Conservation (phyloP, 2,888 invertebrate genomes). For the Gastrophysa polygoni region DNA sequence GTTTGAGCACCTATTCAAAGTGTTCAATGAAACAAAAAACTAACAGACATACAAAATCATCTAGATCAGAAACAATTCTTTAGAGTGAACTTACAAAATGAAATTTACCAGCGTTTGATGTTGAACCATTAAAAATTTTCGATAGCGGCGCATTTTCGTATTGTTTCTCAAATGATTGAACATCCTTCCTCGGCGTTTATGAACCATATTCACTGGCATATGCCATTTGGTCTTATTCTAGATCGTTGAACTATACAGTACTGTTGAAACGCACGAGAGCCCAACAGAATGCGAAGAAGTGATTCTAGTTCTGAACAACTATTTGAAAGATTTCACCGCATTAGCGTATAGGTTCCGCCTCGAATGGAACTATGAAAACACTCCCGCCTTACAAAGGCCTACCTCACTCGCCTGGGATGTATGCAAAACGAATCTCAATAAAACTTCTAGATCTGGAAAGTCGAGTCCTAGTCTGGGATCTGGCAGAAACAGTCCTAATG, state of each 20-base stretch:
- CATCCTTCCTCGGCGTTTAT: too few species aligned
- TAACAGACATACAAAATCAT: too few species aligned
- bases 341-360: slow-evolving; percentile 92
- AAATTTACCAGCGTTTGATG: too few species aligned
- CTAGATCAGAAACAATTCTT: too few species aligned
- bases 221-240: slow-evolving; percentile 46
- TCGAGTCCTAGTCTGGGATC: slow-evolving; percentile 61
- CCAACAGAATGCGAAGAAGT: slow-evolving; percentile 95
- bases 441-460: slow-evolving; percentile 56
- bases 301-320: slow-evolving; percentile 91
- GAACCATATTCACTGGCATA: too few species aligned
- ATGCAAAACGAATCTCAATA: slow-evolving; percentile 74
- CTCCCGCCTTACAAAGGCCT: slow-evolving; percentile 82
- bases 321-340: slow-evolving; percentile 91
- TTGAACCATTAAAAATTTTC: too few species aligned
- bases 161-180: too few species aligned
- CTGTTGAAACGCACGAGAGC: slow-evolving; percentile 94
- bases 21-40: too few species aligned
- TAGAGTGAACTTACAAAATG: too few species aligned
- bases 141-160: too few species aligned
- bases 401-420: slow-evolving; percentile 96
- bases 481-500: slow-evolving; percentile 65
- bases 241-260: slow-evolving; percentile 93
- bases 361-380: slow-evolving; percentile 93
- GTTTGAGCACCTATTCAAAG: too few species aligned